A percentile compares a stretch with the other conserved stretches of the same genome.
These are phyloP conservation scores for Aphyosemion australe DNA, from an alignment of 2,113 vertebrate species.

Conservation along the genomic window DNA sequence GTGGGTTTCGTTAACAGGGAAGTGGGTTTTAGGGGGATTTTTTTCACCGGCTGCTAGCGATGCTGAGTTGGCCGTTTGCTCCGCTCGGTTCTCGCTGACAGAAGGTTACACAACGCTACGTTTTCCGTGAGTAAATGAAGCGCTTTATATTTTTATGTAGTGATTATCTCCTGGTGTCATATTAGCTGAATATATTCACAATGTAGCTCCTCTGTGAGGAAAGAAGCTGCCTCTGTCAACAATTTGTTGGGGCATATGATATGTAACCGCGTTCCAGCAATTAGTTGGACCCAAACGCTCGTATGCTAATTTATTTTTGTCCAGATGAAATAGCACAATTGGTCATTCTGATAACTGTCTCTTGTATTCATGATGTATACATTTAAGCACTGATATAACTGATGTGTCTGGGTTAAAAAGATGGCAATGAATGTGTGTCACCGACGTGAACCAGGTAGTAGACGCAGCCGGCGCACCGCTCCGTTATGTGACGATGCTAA, in stretches of 20 bases:
- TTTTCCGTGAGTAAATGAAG: neutral
- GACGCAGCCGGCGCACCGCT: slow-evolving; percentile 36
- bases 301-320: neutral
- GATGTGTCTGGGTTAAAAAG: fast-evolving
- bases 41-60: slow-evolving; percentile 14
- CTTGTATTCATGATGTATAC: fast-evolving
- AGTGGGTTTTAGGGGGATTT: fast-evolving
- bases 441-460: slow-evolving; percentile 13
- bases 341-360: fast-evolving
- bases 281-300: slow-evolving; percentile 48
- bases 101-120: neutral
- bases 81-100: neutral
- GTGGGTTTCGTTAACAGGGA: neutral
- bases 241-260: neutral
- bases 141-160: neutral
- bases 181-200: neutral
- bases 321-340: too few species aligned
- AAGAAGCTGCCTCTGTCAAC: neutral
- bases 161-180: too few species aligned
- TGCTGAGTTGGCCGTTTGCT: slow-evolving; percentile 11
- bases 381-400: fast-evolving
- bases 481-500: slow-evolving; percentile 48
- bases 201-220: neutral
- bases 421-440: neutral
- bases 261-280: slow-evolving; percentile 18